Conservation (phyloP, 2,113 vertebrate genomes). For the Cyphotilapia sp. region DNA sequence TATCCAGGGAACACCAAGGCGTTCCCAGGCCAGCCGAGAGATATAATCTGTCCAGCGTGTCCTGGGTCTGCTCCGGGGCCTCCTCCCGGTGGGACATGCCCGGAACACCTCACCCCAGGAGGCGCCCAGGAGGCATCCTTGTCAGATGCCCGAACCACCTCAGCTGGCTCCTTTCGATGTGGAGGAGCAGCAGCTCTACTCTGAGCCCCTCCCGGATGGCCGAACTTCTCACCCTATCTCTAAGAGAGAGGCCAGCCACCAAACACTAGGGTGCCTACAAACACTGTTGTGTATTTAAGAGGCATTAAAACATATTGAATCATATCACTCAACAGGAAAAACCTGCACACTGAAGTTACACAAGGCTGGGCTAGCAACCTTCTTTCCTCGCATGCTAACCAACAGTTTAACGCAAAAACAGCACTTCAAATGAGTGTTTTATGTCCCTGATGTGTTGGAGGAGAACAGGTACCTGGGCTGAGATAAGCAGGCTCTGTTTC, state of each 20-base stretch:
- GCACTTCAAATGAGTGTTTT: accelerated
- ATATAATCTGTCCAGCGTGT: too few relatives aligned
- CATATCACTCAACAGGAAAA: accelerated
- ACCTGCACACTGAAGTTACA: not conserved
- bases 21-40: accelerated
- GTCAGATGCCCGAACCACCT: accelerated
- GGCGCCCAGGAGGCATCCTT: accelerated
- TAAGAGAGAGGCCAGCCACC: not conserved
- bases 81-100: accelerated
- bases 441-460: not conserved
- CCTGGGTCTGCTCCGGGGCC: too few relatives aligned
- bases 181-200: accelerated
- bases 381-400: not conserved
- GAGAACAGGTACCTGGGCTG: not conserved
- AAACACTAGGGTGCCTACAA: not conserved
- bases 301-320: not conserved
- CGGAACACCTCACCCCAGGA: too few relatives aligned
- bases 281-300: not conserved
- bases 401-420: accelerated
- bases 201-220: too few relatives aligned
- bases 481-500: not conserved
- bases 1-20: accelerated
- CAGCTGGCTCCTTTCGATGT: accelerated
- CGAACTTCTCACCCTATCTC: accelerated
- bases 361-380: not conserved